Conservation (phyloP, 2,113 vertebrate genomes). For the Alouatta palliata region DNA sequence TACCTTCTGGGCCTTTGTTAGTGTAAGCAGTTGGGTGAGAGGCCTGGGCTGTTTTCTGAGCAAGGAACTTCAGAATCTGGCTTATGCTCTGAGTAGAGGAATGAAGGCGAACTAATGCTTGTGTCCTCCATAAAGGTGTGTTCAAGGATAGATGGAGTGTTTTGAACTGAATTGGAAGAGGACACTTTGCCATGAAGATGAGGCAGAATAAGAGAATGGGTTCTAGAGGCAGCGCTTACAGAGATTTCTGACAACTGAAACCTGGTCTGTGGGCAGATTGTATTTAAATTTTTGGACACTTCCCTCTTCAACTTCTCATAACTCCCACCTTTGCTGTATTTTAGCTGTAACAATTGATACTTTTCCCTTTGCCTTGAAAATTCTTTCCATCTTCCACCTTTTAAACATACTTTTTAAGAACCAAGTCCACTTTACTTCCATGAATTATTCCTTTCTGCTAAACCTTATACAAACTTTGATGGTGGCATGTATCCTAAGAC, state of each 20-base stretch:
- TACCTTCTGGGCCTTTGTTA: not conserved
- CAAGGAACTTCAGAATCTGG: not conserved
- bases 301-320: not conserved
- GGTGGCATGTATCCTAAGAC: not conserved
- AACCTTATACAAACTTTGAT: not conserved
- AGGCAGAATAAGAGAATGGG: not conserved
- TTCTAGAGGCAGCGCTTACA: not conserved
- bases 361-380: not conserved
- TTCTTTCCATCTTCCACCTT: not conserved
- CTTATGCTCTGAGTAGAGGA: not conserved
- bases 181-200: not conserved
- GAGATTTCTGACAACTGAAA: not conserved
- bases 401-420: conserved; percentile 8
- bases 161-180: not conserved
- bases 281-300: not conserved
- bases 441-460: not conserved
- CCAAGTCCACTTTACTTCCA: not conserved
- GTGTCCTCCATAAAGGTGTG: not conserved
- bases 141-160: not conserved
- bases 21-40: not conserved
- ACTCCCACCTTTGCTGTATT: not conserved
- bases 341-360: not conserved
- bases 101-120: not conserved
- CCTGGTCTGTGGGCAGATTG: not conserved
- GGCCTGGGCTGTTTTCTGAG: not conserved